Evolutionary conservation across 2,888 invertebrate species (phyloP), one percentile per base, ranked within the genome.

Genomic region (Unio delphinus): DNA sequence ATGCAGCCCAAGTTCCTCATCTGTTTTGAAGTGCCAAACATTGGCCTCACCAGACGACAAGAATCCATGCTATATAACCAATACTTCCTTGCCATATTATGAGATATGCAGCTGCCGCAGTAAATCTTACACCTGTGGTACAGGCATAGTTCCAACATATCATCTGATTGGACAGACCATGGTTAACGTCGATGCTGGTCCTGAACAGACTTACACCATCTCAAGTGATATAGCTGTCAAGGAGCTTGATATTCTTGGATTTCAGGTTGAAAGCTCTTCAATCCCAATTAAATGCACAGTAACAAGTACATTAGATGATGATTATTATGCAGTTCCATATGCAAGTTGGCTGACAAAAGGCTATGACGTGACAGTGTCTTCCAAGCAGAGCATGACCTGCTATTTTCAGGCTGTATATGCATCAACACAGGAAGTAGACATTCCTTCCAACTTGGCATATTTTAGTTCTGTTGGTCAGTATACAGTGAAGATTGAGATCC

Each of bases 21-120:
- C 28, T 8, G 3, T 23, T 30, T 26, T 26, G 26, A 61, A 28
- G 6, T 61, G 61, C 34, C 61, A 26, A 3, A 20, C 61, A 26
- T 18, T 20, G 7, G 2, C 20, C 61, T 59, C n/a, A 55, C 18
- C 34, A 17, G 45, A 45, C 15, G 45, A 55, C 23, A 64, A 80
- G 63, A 70, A 78, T 62, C 71, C 71, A 64, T 86, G 86, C 61
- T 75, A 73, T 45, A 71, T 82, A 18, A 75, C 73, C 20, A 59
- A 75, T 34, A 61, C 76, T 18, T 84, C 83, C 71, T 73, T 75
- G 62, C 61, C 67, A 28, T 66, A 75, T 11, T 68, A 75, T 54
- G 69, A 78, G 26, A 74, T 83, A 7, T 84, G 84, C 73, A 80
- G 77, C 55, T 86, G 84, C 71, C 70, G 68, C 55, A 72, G 26